phyloP scores from a whole-genome alignment of 1,140 invertebrate species.

The Orchesella cincta region DNA sequence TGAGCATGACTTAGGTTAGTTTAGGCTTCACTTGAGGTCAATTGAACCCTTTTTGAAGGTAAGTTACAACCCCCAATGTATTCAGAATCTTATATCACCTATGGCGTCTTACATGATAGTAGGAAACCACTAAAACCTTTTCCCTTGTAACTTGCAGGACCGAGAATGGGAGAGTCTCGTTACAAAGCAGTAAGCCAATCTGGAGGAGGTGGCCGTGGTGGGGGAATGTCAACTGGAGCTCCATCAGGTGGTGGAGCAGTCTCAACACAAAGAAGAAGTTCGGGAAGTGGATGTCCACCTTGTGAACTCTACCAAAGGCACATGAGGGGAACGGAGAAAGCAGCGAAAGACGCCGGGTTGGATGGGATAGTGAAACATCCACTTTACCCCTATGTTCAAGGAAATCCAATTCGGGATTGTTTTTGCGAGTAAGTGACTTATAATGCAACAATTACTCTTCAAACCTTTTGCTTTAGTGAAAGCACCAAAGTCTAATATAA shows the following conservation, averaged over 20 bases:
- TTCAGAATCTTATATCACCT: neutral
- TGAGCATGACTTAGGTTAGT: neutral
- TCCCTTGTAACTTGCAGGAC: neutral
- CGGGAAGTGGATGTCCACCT: constrained; percentile 33
- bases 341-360: constrained; percentile 18
- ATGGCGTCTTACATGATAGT: constrained; percentile 1
- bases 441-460: neutral
- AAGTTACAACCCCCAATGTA: neutral
- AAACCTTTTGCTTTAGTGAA: neutral
- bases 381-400: constrained; percentile 26
- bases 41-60: neutral
- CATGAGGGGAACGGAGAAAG: constrained; percentile 31
- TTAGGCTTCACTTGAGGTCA: neutral
- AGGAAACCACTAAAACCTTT: neutral
- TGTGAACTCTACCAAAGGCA: constrained; percentile 45
- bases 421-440: constrained; percentile 43
- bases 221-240: neutral
- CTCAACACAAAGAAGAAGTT: neutral
- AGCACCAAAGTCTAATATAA: neutral
- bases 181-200: neutral
- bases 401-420: constrained; percentile 38
- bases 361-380: constrained; percentile 36
- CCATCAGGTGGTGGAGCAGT: neutral
- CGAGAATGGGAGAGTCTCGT: neutral
- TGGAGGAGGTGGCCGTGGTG: neutral